A percentile compares a stretch with the other conserved stretches of the same genome.
Conservation (phyloP, 2,113 vertebrate genomes). For the Rattus rattus region DNA sequence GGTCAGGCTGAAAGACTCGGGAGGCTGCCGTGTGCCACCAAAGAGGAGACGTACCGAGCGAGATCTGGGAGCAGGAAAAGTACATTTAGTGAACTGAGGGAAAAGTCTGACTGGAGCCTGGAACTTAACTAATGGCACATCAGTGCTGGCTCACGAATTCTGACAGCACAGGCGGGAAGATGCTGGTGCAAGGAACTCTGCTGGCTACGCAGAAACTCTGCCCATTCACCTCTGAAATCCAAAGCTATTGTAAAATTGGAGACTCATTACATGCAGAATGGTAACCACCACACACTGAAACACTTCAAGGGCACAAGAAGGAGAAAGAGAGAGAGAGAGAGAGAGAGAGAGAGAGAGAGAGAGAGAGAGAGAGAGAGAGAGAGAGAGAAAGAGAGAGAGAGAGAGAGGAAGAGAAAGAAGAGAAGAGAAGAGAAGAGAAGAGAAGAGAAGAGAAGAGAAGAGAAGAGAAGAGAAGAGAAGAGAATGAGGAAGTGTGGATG, state of each 20-base stretch:
- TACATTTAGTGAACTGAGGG: not conserved
- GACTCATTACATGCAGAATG: not conserved
- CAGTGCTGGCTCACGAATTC: not conserved
- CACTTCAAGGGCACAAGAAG: not conserved
- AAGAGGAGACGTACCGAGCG: not conserved
- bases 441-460: too few relatives aligned
- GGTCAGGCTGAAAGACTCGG: not conserved
- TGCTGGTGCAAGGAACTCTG: fast-evolving
- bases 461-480: not conserved
- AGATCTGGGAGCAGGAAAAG: not conserved
- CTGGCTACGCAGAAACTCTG: not conserved
- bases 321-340: not conserved
- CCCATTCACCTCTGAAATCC: not conserved
- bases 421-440: too few relatives aligned
- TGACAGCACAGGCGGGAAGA: fast-evolving
- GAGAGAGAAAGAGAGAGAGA: too few relatives aligned
- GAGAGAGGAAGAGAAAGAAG: too few relatives aligned
- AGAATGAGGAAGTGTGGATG: too few relatives aligned
- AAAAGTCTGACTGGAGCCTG: not conserved
- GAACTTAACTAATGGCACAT: not conserved
- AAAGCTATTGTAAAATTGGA: not conserved
- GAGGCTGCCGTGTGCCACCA: not conserved
- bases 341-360: too few relatives aligned
- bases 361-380: too few relatives aligned
- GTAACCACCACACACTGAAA: not conserved